A percentile compares a stretch with the other conserved stretches of the same genome.
phyloP scores from a whole-genome alignment of 2,113 vertebrate genomes.

The Echinops telfairi region DNA sequence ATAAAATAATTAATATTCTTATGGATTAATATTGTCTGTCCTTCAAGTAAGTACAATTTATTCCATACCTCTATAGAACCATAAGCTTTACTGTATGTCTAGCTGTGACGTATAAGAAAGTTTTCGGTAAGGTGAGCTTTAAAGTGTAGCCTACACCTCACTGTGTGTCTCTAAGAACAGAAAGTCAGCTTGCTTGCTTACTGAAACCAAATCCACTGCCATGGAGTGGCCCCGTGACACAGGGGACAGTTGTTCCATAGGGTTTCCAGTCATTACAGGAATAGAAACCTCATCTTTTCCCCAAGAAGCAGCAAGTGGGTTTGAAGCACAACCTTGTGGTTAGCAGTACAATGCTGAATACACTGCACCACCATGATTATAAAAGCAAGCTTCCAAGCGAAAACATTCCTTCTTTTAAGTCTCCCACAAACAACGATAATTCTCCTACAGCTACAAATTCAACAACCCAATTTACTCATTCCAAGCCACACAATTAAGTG shows the following conservation, averaged over 20 bases:
- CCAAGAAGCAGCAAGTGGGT: too few species aligned
- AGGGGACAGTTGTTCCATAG: too few species aligned
- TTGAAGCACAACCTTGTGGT: too few species aligned
- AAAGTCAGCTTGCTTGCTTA: not conserved
- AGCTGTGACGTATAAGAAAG: conserved; percentile 6
- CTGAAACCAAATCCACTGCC: too few species aligned
- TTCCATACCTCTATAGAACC: not conserved
- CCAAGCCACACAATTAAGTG: not conserved
- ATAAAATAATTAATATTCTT: conserved; percentile 29
- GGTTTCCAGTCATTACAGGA: too few species aligned
- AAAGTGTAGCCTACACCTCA: not conserved
- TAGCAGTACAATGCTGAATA: too few species aligned
- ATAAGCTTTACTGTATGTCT: not conserved
- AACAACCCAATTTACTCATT: conserved; percentile 10
- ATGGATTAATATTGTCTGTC: not conserved
- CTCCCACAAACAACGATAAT: not conserved
- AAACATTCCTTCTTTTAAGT: not conserved
- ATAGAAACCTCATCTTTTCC: too few species aligned
- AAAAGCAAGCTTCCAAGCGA: not conserved
- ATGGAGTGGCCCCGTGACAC: too few species aligned
- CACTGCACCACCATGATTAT: too few species aligned
- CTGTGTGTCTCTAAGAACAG: not conserved
- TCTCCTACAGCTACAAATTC: not conserved
- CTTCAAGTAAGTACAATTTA: not conserved
- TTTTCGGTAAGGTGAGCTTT: not conserved